Conservation (phyloP, 2,113 vertebrate species). For the Oreotrochilus melanogaster region DNA sequence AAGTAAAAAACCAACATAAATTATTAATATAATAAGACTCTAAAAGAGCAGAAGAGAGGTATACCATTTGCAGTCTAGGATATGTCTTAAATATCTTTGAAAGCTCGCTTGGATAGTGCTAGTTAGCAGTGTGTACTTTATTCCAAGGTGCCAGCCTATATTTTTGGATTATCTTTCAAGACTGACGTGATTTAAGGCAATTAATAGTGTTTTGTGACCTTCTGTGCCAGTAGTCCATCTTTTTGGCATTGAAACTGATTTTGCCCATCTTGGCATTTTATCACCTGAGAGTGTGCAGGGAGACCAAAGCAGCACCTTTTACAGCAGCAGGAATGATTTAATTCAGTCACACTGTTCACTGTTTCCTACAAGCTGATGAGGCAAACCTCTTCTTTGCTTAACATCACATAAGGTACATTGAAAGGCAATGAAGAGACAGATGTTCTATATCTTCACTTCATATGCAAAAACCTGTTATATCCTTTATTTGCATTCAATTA, state of each 20-base stretch:
- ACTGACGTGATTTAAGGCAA: slow-evolving; percentile 15
- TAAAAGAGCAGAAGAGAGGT: neutral
- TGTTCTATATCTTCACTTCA: slow-evolving; percentile 61
- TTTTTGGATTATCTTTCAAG: slow-evolving; percentile 44
- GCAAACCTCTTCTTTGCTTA: slow-evolving; percentile 53
- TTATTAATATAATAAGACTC: neutral
- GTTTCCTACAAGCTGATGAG: slow-evolving; percentile 40
- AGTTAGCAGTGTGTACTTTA: neutral
- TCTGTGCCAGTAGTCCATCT: slow-evolving; percentile 48
- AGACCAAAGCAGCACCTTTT: slow-evolving; percentile 35
- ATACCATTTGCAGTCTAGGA: neutral
- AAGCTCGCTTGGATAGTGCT: neutral
- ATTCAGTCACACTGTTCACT: neutral
- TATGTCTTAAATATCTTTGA: neutral
- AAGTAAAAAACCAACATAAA: neutral
- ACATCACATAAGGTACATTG: slow-evolving; percentile 48
- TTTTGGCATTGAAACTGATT: slow-evolving; percentile 56
- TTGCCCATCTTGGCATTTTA: slow-evolving; percentile 49
- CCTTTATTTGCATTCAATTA: slow-evolving; percentile 68
- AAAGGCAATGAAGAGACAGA: slow-evolving; percentile 60
- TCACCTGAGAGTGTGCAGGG: neutral
- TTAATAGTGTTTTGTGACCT: slow-evolving; percentile 62
- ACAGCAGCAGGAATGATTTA: slow-evolving; percentile 46
- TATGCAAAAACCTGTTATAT: slow-evolving; percentile 64
- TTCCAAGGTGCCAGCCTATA: neutral